Evolutionary conservation across 2,113 vertebrate genomes (phyloP).

Genomic region (Nesoenas mayeri): DNA sequence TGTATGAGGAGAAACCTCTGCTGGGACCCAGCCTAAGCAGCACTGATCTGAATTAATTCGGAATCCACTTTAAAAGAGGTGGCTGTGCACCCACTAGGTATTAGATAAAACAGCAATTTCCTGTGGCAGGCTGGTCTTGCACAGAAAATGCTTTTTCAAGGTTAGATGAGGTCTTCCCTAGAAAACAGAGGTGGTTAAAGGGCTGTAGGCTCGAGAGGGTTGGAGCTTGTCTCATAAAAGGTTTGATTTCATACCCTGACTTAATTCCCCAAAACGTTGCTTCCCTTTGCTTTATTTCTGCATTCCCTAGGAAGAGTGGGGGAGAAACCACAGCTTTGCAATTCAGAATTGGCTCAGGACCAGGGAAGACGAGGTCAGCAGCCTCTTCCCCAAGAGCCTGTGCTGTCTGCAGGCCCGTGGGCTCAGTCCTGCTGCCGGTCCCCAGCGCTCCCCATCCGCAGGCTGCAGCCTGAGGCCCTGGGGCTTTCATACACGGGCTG

Average conservation of each 20-base stretch:
- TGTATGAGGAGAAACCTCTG: background rate
- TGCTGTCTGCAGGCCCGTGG: background rate
- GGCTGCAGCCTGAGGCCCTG: rapidly evolving
- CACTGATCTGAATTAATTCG: background rate
- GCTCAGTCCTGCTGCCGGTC: background rate
- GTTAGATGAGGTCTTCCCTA: background rate
- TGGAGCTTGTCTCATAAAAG: background rate
- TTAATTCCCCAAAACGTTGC: background rate
- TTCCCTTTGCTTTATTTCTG: background rate
- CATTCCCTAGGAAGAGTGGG: background rate
- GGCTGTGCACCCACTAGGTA: background rate
- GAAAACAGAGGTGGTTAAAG: background rate
- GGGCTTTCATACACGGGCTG: background rate
- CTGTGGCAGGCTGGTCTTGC: background rate
- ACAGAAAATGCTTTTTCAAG: background rate
- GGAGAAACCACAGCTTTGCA: background rate
- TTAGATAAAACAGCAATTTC: rapidly evolving
- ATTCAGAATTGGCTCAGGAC: background rate
- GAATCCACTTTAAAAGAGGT: background rate
- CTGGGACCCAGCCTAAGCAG: background rate
- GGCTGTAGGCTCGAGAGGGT: no score
- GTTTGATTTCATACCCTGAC: background rate
- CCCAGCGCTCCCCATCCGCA: rapidly evolving
- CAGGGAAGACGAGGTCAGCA: background rate
- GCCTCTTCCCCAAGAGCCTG: background rate